Conservation (phyloP, 2,888 invertebrate genomes). For the Atherix ibis region DNA sequence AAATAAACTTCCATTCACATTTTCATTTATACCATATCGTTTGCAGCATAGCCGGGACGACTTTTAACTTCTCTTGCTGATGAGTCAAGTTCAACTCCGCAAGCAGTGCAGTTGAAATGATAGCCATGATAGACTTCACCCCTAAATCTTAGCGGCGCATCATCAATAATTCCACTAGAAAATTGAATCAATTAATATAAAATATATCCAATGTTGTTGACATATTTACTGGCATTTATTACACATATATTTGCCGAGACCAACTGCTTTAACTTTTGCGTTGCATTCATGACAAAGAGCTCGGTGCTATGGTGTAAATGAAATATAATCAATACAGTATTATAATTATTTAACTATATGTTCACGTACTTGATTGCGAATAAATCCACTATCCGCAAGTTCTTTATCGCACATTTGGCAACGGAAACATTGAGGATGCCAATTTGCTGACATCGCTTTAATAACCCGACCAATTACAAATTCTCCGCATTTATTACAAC, state of each 20-base stretch:
- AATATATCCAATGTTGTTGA: neutral
- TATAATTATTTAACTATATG: neutral
- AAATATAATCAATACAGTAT: neutral
- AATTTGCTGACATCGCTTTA: conserved; percentile 97
- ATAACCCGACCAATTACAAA: conserved; percentile 98
- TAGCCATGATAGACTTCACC: conserved; percentile 99
- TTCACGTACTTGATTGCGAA: conserved; percentile 64
- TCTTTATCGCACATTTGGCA: conserved; percentile 87
- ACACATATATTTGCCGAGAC: conserved; percentile 91
- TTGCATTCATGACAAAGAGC: conserved; percentile 93
- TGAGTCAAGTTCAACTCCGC: conserved; percentile 82
- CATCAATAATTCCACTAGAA: conserved; percentile 72
- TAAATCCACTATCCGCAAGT: conserved; percentile 93
- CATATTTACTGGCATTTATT: conserved; percentile 97
- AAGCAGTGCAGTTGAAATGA: conserved; percentile 93
- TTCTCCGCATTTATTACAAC: conserved; percentile 77
- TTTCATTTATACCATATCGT: conserved; percentile 51
- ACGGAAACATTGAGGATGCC: conserved; percentile 97
- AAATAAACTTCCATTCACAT: conserved; percentile 1
- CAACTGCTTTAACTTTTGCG: conserved; percentile 87
- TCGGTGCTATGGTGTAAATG: conserved; percentile 30
- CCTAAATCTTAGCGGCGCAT: conserved; percentile 75
- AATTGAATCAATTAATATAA: conserved; percentile 1
- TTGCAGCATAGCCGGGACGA: conserved; percentile 74
- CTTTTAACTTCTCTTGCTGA: conserved; percentile 93